Evolutionary conservation across 2,797 vertebrate species (phyloP).

Genomic region (Gadopsis bispinosus): DNA sequence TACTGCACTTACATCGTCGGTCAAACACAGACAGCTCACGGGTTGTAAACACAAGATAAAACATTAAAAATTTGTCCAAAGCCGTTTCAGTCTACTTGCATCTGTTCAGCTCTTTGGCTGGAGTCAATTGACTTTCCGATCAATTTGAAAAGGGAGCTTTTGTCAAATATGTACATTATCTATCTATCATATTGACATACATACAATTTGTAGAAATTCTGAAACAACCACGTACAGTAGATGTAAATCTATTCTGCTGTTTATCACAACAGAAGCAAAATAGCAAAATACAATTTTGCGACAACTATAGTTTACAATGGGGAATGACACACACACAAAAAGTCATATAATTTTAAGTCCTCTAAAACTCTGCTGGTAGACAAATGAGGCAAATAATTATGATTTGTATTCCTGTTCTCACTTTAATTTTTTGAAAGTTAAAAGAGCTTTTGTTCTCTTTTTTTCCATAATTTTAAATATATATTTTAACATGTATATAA

Average conservation of each 20-base stretch:
- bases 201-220: not conserved
- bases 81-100: conserved; percentile 6
- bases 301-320: conserved; percentile 4
- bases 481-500: not conserved
- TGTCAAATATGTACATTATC: conserved; percentile 1
- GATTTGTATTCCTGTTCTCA: not conserved
- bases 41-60: conserved; percentile 34
- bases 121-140: conserved; percentile 4
- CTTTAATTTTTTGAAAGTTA: not conserved
- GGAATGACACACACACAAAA: conserved; percentile 2
- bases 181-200: not conserved
- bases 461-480: not conserved
- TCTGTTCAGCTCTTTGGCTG: not conserved
- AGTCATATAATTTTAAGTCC: not conserved
- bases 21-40: conserved; percentile 16
- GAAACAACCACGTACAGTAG: not conserved
- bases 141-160: conserved; percentile 4
- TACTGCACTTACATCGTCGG: conserved; percentile 3
- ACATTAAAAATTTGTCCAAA: conserved; percentile 16
- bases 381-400: not conserved
- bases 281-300: not conserved
- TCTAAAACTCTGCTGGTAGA: not conserved
- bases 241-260: not conserved
- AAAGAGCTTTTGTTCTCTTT: not conserved
- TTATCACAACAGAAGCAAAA: not conserved